A percentile compares a stretch with the other conserved stretches of the same genome.
These are phyloP conservation scores for Holotrichia oblita DNA, from an alignment of 1,140 invertebrate genomes.

Conservation along the genomic window DNA sequence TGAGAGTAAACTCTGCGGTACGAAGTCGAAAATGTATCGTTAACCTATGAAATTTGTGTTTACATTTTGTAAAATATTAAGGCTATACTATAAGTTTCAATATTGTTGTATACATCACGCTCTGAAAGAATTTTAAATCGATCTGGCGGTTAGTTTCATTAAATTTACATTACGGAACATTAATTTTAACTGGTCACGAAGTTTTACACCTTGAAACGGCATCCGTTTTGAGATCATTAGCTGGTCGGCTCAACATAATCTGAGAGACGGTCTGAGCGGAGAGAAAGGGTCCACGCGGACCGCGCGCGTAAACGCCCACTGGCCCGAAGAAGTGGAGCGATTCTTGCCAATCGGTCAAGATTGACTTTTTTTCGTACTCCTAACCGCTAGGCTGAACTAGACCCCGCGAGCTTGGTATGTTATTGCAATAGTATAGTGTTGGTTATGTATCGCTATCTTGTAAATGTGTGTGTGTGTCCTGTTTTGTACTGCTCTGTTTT, in stretches of 20 bases:
- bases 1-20: too few species aligned
- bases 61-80: neutral
- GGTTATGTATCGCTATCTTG: neutral
- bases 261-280: conserved; percentile 17
- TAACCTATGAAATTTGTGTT: neutral
- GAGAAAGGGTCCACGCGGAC: conserved; percentile 39
- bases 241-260: conserved; percentile 22
- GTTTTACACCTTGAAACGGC: conserved; percentile 44
- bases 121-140: conserved; percentile 26
- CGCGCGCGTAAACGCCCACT: conserved; percentile 37
- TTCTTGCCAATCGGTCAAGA: conserved; percentile 43
- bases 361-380: conserved; percentile 34
- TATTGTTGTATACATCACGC: neutral
- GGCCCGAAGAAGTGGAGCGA: conserved; percentile 42
- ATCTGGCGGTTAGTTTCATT: conserved; percentile 41
- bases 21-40: neutral
- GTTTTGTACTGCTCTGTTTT: conserved; percentile 33
- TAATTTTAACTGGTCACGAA: conserved; percentile 44
- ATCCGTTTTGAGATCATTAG: conserved; percentile 41
- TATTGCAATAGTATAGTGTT: neutral
- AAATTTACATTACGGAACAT: conserved; percentile 43
- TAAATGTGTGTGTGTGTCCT: conserved; percentile 6
- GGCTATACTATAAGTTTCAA: neutral
- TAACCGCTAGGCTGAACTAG: conserved; percentile 28
- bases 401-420: conserved; percentile 6